Evolutionary conservation across 2,113 vertebrate species (phyloP).

Genomic region (Naja naja): DNA sequence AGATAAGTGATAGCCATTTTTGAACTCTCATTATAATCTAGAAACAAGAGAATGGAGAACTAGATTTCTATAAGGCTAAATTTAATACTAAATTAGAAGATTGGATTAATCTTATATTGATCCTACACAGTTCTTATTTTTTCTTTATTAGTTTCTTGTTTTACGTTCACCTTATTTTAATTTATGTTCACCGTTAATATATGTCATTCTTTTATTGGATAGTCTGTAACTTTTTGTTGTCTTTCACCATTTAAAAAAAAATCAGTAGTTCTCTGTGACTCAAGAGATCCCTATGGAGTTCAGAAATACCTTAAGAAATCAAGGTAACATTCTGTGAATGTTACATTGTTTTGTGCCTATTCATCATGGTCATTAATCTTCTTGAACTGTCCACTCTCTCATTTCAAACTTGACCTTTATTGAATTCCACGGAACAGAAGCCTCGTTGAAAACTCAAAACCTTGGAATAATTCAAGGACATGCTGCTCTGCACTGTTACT

Average conservation of each 20-base stretch:
- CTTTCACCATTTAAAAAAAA: not conserved
- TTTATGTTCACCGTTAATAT: not conserved
- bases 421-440: not conserved
- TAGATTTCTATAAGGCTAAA: not conserved
- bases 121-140: not conserved
- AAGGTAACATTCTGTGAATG: not conserved
- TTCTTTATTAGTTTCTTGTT: not conserved
- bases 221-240: not conserved
- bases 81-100: not conserved
- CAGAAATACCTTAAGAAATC: not conserved
- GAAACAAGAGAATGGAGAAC: not conserved
- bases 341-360: not conserved
- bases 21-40: not conserved
- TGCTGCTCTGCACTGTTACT: not conserved
- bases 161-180: not conserved
- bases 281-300: not conserved
- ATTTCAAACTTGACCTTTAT: not conserved
- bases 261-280: not conserved
- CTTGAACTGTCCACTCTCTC: not conserved
- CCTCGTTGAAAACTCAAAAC: not conserved
- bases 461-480: not conserved
- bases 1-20: not conserved
- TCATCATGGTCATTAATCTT: not conserved
- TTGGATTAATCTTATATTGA: not conserved
- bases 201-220: not conserved